Evolutionary conservation across 2,888 invertebrate species (phyloP), one percentile per base, ranked within the genome.

Genomic region (Molanna angustata): DNA sequence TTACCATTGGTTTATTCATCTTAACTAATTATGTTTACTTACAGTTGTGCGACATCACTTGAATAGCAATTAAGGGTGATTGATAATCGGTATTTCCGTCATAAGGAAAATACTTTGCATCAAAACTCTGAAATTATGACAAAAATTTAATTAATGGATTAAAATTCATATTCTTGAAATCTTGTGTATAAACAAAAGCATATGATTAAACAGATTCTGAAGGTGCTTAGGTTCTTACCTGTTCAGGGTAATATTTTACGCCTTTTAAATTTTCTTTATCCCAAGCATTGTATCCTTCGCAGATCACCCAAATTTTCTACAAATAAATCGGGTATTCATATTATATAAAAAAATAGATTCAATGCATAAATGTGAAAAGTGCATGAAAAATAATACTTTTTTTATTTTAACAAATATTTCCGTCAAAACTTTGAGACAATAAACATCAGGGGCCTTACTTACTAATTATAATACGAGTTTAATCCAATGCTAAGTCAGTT

Each of bases 31-130:
- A 42, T 33, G 31, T 2, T 9, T 11, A 45, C 72, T 70, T 56
- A 79, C 80, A 53, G 19, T 62, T 68, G 1, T 78, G 68, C 2
- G 77, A 72, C 18, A 68, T 54, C 20, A 86, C 71, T 62, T 80
- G 78, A 37, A 85, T 74, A 4, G 83, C 84, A 2, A 86, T 79
- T 31, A 85, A 61, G 0, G 86, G 86, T 20, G 81, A 74, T 55
- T 82, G 72, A 64, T 84, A 85, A 4, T 80, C 74, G 0, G 71
- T 69, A 0, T 81, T 78, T 56, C 80, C 80, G 54, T 69, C 72
- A 62, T 79, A 85, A 0, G 85, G 86, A 65, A 81, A 86, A 69
- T 71, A 85, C 32, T 76, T 66, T 1, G 69, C 64, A 3, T 70
- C 67, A 59, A 76, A 74, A 60, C 79, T 49, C 56, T 56, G 41